Base-by-base conservation (phyloP, 2,888 invertebrate species). In the Pinctada fucata region DNA sequence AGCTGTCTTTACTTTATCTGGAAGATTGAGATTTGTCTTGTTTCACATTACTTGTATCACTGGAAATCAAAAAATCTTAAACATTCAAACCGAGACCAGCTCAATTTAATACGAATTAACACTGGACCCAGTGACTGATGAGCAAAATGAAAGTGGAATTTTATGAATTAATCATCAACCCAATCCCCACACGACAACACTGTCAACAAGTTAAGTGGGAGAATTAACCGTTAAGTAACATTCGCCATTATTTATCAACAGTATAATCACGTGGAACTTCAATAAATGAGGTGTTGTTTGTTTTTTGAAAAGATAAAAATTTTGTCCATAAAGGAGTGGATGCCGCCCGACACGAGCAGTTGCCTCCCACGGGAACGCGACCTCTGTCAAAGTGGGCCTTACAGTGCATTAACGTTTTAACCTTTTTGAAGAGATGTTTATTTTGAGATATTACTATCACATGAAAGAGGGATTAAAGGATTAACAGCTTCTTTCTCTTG, bases 391-490 rank as follows among this genome's bases (percentile, higher is more conserved):
- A 6, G 6, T 58, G 6, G 58, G 6, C 58, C 58, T 58, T 10
- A 10, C 58, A 58, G 58, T 58, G 13, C 58, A 58, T 58, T 58
- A 58, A 13, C 58, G 58, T 58, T 58, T 58, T 58, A 58, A 58
- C 58, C 58, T 58, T 58, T 6, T 58, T 58, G 13, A 13, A 58
- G 58, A 58, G 13, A 58, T 58, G 58, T 58, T 58, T 58, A 13
- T 58, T 58, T 58, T 58, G 13, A 58, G 58, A 58, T 58, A 58
- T 58, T 58, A 58, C 8, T 58, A 58, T 58, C 58, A 58, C 58
- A 58, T 58, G 58, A 58, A 58, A 58, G 58, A 58, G 58, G 58
- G 58, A 58, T 58, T 58, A 58, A 58, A 58, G 58, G 58, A 58
- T 58, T 58, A 58, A 58, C 58, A 58, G 58, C 58, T 58, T 58